Evolutionary conservation across 2,888 invertebrate species (phyloP), one percentile per base, ranked within the genome.

Genomic region (Physocephala rufipes): DNA sequence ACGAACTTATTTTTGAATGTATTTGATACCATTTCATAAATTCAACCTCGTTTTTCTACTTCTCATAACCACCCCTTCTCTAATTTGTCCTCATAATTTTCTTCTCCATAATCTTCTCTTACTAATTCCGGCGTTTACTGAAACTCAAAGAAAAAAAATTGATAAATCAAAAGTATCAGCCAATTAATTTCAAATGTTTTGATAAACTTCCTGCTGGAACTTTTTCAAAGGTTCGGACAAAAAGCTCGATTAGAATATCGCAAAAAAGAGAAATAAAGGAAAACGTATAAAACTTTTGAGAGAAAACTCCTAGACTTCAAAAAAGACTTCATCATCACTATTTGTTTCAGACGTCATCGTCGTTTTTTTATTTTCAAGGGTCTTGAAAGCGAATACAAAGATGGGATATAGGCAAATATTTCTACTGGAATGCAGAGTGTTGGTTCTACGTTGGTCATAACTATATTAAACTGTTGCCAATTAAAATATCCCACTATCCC

Each of bases 391-490:
- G n/a, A n/a, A n/a, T n/a, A n/a, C n/a, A n/a, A n/a, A n/a, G n/a
- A n/a, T n/a, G n/a, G n/a, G n/a, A n/a, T n/a, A n/a, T 51, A 62
- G 62, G 19, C 15, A 62, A 68, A 21, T 26, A 47, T 16, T 43
- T 67, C 47, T 59, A 9, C n/a, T 28, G 58, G 58, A 67, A 55
- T 67, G 5, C 36, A 36, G 5, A 7, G 9, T 45, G 16, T 67
- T 67, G 67, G 67, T 62, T 68, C 36, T 36, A 36, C 58, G 16
- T 67, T 67, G 67, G 67, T 62, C 62, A 68, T 68, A 68, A 68
- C 68, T 68, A 61, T 51, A 68, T 68, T 68, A 68, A 62, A 61
- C 61, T 62, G 30, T 21, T 62, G 62, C 51, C 68, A 68, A 68
- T 68, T 68, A 68, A 61, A 49, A 68, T 62, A 28, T 30, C 2